Conservation (phyloP, 2,113 vertebrate genomes). For the Ceyx cyanopectus region DNA sequence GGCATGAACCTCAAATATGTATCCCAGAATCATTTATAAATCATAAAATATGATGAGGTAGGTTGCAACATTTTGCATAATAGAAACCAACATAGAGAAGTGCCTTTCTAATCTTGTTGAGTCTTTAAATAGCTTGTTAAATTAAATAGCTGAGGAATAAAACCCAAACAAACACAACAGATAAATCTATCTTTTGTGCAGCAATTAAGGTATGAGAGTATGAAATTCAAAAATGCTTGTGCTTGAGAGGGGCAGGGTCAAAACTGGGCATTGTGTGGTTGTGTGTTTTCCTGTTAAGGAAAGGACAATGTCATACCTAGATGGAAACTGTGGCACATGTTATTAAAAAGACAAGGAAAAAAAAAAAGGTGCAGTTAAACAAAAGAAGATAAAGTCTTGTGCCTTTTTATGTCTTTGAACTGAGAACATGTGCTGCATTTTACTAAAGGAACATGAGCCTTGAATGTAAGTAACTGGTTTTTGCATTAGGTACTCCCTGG, state of each 20-base stretch:
- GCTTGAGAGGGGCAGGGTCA: not conserved
- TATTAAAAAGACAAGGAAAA: slow-evolving; percentile 67
- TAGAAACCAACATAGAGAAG: slow-evolving; percentile 46
- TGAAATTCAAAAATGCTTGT: slow-evolving; percentile 25
- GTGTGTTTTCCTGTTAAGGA: slow-evolving; percentile 73
- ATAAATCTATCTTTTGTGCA: not conserved
- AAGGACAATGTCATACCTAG: slow-evolving; percentile 81
- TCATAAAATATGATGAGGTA: slow-evolving; percentile 52
- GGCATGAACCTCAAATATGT: slow-evolving; percentile 66
- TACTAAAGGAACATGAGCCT: slow-evolving; percentile 90
- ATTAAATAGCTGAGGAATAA: slow-evolving; percentile 9
- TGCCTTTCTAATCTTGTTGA: slow-evolving; percentile 15
- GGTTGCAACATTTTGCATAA: slow-evolving; percentile 60
- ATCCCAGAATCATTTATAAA: slow-evolving; percentile 37
- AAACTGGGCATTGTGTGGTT: not conserved
- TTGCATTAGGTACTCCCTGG: slow-evolving; percentile 95
- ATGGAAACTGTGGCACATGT: slow-evolving; percentile 78
- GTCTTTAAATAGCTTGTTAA: slow-evolving; percentile 57
- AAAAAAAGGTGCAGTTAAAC: slow-evolving; percentile 74
- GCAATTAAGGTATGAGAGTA: slow-evolving; percentile 35
- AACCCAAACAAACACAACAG: not conserved
- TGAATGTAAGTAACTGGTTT: slow-evolving; percentile 95
- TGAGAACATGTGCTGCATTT: slow-evolving; percentile 87
- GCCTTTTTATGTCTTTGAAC: slow-evolving; percentile 81
- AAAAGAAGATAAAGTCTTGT: slow-evolving; percentile 86